Conservation (phyloP, 2,113 vertebrate species). For the Brachionichthys hirsutus region DNA sequence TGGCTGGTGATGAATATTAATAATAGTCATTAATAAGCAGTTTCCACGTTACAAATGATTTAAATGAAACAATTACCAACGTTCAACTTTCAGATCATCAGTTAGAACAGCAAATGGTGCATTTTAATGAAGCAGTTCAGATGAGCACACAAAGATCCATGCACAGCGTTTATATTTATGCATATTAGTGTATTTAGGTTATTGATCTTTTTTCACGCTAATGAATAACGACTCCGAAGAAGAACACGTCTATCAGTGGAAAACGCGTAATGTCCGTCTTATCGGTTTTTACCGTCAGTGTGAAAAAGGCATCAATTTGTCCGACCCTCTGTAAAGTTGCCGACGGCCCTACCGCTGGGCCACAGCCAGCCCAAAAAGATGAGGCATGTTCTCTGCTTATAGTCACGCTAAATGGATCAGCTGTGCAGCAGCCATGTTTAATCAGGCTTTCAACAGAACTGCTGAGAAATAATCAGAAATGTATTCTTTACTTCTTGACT, state of each 20-base stretch:
- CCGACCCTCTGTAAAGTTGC: too few relatives aligned
- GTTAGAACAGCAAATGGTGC: constrained; percentile 15
- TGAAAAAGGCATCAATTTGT: not conserved
- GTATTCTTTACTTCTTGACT: not conserved
- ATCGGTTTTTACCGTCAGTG: not conserved
- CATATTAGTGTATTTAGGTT: not conserved
- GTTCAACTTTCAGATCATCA: constrained; percentile 38
- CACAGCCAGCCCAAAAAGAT: too few relatives aligned
- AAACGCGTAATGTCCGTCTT: not conserved
- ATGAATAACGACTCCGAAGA: constrained; percentile 16
- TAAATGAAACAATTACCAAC: constrained; percentile 44
- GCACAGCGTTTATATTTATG: not conserved
- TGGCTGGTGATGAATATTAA: constrained; percentile 54
- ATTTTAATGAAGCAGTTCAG: constrained; percentile 6
- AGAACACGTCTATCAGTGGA: not conserved
- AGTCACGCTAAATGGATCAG: too few relatives aligned
- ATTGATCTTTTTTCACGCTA: constrained; percentile 26
- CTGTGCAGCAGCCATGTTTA: too few relatives aligned
- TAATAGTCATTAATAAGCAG: constrained; percentile 58
- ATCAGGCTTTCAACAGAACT: too few relatives aligned
- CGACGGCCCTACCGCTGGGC: too few relatives aligned
- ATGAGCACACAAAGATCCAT: not conserved
- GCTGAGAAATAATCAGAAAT: too few relatives aligned
- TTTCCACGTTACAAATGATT: constrained; percentile 46
- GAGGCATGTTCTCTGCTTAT: too few relatives aligned